Percentiles rank a stretch among this genome's conserved stretches.
Evolutionary conservation across 1,140 invertebrate genomes (phyloP).

Genomic region (Pentalonia nigronervosa): DNA sequence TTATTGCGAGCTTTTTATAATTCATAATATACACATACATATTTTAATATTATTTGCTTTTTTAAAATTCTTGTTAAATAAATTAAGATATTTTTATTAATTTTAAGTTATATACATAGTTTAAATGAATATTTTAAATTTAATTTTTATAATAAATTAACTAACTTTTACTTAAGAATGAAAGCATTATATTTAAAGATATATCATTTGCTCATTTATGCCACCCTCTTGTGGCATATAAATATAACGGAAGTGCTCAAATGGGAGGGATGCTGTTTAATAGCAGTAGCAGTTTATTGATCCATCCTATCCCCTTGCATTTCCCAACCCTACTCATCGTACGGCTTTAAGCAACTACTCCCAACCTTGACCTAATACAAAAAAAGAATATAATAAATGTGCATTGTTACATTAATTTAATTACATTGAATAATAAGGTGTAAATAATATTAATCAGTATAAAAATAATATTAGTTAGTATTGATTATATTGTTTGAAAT

Average conservation of each 20-base stretch:
- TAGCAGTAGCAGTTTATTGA: slow-evolving; percentile 58
- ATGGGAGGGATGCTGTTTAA: slow-evolving; percentile 56
- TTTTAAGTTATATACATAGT: not conserved
- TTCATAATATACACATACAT: not conserved
- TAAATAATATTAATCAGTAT: slow-evolving; percentile 48
- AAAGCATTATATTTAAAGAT: not conserved
- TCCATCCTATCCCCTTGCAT: slow-evolving; percentile 53
- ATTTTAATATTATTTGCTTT: not conserved
- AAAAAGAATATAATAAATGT: slow-evolving; percentile 14
- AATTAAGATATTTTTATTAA: not conserved
- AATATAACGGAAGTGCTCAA: slow-evolving; percentile 38
- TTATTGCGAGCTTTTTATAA: not conserved
- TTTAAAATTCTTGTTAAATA: not conserved
- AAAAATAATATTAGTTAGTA: slow-evolving; percentile 32
- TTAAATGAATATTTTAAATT: not conserved
- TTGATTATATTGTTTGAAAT: slow-evolving; percentile 46
- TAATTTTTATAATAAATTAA: not conserved
- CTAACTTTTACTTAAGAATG: not conserved
- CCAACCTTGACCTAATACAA: slow-evolving; percentile 50
- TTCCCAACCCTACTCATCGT: slow-evolving; percentile 21
- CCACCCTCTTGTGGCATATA: slow-evolving; percentile 30
- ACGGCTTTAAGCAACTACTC: slow-evolving; percentile 48
- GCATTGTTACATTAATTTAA: not conserved
- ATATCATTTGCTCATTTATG: slow-evolving; percentile 20
- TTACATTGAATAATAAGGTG: not conserved